A percentile compares a stretch with the other conserved stretches of the same genome.
Evolutionary conservation across 2,888 invertebrate species (phyloP).

Genomic region (Danaus chrysippus): DNA sequence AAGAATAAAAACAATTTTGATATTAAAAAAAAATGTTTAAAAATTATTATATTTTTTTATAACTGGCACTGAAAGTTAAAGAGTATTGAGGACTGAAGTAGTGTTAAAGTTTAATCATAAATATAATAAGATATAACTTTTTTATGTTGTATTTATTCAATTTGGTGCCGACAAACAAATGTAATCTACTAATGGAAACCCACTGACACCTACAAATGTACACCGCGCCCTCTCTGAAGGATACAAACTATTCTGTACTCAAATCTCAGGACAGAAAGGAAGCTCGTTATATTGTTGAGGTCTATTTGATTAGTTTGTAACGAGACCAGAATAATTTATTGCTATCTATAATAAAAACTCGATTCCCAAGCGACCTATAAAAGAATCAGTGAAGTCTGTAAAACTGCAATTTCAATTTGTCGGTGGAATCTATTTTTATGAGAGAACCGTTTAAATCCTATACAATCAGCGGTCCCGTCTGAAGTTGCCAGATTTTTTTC

Average conservation of each 20-base stretch:
- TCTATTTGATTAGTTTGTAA: slow-evolving; percentile 1
- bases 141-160: slow-evolving; percentile 4
- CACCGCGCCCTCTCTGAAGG: not conserved
- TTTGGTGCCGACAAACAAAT: slow-evolving; percentile 14
- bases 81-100: not conserved
- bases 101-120: not conserved
- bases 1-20: too few species aligned
- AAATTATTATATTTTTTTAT: not conserved
- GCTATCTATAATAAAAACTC: slow-evolving; percentile 1
- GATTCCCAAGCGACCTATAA: not conserved
- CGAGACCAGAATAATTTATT: slow-evolving; percentile 5
- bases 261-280: not conserved
- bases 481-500: too few species aligned
- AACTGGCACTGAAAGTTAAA: not conserved
- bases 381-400: slow-evolving; percentile 1
- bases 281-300: slow-evolving; percentile 4
- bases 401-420: slow-evolving; percentile 4
- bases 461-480: too few species aligned
- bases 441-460: too few species aligned
- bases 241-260: not conserved
- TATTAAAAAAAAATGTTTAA: too few species aligned
- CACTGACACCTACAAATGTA: slow-evolving; percentile 5
- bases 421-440: not conserved
- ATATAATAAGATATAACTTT: slow-evolving; percentile 12
- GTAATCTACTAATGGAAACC: slow-evolving; percentile 35